phyloP scores from a whole-genome alignment of 2,888 invertebrate genomes.

The Melipona bicolor region DNA sequence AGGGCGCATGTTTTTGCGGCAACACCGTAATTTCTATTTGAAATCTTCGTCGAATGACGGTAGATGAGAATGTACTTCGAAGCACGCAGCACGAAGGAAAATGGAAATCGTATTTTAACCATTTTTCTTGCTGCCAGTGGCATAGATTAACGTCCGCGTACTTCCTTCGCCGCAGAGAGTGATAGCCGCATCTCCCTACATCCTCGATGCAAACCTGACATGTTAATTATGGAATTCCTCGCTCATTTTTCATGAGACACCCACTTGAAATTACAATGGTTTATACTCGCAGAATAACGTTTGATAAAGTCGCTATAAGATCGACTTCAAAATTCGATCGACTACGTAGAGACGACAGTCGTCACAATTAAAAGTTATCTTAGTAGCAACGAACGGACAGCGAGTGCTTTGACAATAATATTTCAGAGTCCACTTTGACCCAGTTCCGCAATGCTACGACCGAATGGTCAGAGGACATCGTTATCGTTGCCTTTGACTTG shows the following conservation, averaged over 20 bases:
- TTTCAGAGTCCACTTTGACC: constrained; percentile 51
- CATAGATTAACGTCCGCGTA: neutral
- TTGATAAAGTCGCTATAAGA: neutral
- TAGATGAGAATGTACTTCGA: constrained; percentile 22
- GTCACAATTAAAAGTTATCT: constrained; percentile 37
- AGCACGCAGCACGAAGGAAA: constrained; percentile 26
- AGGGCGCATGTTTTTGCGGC: constrained; percentile 56
- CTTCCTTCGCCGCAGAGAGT: neutral
- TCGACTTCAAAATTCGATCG: constrained; percentile 1
- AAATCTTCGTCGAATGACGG: constrained; percentile 21
- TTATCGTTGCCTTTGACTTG: constrained; percentile 60
- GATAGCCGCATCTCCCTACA: neutral
- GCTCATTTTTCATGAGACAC: neutral
- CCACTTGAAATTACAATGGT: neutral
- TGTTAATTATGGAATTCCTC: neutral
- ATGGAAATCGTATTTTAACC: neutral
- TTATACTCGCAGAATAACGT: neutral
- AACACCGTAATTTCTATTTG: constrained; percentile 45
- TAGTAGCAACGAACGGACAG: constrained; percentile 13
- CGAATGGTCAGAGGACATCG: constrained; percentile 44
- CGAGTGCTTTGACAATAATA: constrained; percentile 47
- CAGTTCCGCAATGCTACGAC: constrained; percentile 36
- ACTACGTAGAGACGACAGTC: constrained; percentile 20
- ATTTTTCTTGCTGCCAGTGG: too few relatives aligned
- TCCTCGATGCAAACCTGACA: neutral